These are phyloP conservation scores for Trimorus sp. DNA, from an alignment of 2,888 invertebrate genomes.

Conservation along the genomic window DNA sequence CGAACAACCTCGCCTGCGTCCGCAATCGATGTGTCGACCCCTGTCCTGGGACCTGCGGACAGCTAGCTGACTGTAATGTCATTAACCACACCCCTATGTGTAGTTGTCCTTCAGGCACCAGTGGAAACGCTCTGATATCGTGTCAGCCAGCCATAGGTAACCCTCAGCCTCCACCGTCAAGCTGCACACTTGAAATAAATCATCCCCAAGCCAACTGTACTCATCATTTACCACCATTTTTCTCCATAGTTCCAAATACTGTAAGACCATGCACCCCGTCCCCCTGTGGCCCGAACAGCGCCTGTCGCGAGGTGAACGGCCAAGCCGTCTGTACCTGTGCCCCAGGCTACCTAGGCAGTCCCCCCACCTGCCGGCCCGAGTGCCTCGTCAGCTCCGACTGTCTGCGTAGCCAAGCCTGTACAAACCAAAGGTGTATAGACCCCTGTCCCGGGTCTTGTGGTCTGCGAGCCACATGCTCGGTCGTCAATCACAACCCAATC, in stretches of 20 bases:
- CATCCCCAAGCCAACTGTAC: neutral
- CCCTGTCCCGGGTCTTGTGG: constrained; percentile 82
- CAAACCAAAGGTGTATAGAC: constrained; percentile 81
- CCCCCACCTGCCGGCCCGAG: constrained; percentile 87
- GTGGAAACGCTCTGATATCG: constrained; percentile 86
- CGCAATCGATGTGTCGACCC: constrained; percentile 85
- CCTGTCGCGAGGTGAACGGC: constrained; percentile 85
- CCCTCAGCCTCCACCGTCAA: neutral
- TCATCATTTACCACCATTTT: neutral
- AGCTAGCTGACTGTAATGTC: constrained; percentile 84
- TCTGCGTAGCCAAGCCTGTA: constrained; percentile 83
- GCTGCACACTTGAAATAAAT: neutral
- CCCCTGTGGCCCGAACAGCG: constrained; percentile 87
- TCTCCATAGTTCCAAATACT: constrained; percentile 53
- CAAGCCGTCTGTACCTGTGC: constrained; percentile 86
- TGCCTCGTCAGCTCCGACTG: constrained; percentile 87
- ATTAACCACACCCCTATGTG: constrained; percentile 84
- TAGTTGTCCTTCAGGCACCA: constrained; percentile 85
- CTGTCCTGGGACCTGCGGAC: constrained; percentile 85
- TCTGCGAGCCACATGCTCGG: constrained; percentile 81
- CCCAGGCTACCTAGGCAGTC: constrained; percentile 86
- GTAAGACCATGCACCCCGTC: constrained; percentile 85
- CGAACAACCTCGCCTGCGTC: constrained; percentile 84
- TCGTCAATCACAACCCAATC: constrained; percentile 82
- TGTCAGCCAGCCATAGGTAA: constrained; percentile 85